Evolutionary conservation across 2,113 vertebrate species (phyloP).

Genomic region (Salminus brasiliensis): DNA sequence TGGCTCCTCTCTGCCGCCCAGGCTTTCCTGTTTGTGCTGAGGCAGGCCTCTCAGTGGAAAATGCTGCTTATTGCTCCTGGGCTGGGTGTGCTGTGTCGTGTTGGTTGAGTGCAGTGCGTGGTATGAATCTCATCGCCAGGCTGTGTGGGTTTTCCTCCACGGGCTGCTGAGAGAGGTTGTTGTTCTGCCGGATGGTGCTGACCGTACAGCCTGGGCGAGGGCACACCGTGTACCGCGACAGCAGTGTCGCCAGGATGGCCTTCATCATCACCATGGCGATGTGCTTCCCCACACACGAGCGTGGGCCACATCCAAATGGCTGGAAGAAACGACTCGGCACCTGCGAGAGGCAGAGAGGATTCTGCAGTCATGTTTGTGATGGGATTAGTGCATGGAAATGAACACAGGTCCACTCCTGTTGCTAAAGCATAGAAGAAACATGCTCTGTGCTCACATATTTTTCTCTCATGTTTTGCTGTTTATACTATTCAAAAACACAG

Average conservation of each 20-base stretch:
- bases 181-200: conserved; percentile 82
- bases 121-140: conserved; percentile 85
- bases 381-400: neutral
- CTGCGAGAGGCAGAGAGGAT: conserved; percentile 63
- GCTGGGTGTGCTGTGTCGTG: neutral
- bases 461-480: too few species aligned
- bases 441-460: too few species aligned
- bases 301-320: conserved; percentile 92
- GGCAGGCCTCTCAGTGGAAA: neutral
- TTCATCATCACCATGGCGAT: conserved; percentile 99
- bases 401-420: neutral
- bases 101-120: conserved; percentile 59
- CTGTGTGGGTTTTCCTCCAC: conserved; percentile 73
- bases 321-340: conserved; percentile 94
- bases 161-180: conserved; percentile 87
- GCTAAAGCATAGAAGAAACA: too few species aligned
- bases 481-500: too few species aligned
- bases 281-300: conserved; percentile 92
- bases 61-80: neutral
- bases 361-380: neutral
- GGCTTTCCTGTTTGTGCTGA: neutral
- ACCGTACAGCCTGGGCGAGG: conserved; percentile 79
- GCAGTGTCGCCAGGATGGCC: conserved; percentile 85
- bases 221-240: conserved; percentile 83
- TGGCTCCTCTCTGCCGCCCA: neutral